phyloP scores from a whole-genome alignment of 2,888 invertebrate species.

The Drosophila histrio region DNA sequence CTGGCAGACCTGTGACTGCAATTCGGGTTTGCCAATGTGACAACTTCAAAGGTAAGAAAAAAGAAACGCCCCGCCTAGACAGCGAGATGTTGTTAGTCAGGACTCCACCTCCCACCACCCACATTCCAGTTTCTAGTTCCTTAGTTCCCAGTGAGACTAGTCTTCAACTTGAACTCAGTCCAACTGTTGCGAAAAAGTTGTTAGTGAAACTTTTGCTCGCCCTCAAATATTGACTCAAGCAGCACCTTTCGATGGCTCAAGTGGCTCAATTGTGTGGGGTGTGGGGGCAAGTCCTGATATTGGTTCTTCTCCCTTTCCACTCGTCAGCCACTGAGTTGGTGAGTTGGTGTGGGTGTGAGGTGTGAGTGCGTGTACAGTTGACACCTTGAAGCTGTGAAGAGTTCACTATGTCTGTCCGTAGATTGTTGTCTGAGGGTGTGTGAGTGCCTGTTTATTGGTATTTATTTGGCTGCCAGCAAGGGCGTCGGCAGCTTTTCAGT shows the following conservation, averaged over 20 bases:
- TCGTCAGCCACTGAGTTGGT: no score
- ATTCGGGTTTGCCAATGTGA: conserved; percentile 15
- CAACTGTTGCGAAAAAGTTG: conserved; percentile 64
- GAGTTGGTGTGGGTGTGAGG: conserved; percentile 20
- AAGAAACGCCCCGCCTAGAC: conserved; percentile 46
- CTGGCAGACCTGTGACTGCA: conserved; percentile 8
- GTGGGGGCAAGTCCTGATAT: background rate
- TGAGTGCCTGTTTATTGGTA: conserved; percentile 65
- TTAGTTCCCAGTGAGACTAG: conserved; percentile 10
- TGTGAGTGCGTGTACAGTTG: conserved; percentile 63
- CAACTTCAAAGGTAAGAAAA: conserved; percentile 42
- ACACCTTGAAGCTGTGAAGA: conserved; percentile 68
- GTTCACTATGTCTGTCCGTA: conserved; percentile 29
- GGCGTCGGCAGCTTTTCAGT: no score
- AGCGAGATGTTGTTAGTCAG: background rate
- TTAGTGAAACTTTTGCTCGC: conserved; percentile 58
- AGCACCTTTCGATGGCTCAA: conserved; percentile 52
- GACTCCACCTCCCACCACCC: background rate
- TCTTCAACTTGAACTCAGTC: conserved; percentile 10
- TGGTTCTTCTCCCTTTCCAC: background rate
- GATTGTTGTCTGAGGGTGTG: background rate
- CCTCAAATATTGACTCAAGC: conserved; percentile 66
- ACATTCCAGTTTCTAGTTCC: background rate
- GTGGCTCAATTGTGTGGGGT: conserved; percentile 43
- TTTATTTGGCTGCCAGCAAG: conserved; percentile 73